Evolutionary conservation across 1,140 invertebrate species (phyloP), one percentile per base, ranked within the genome.

Genomic region (Oryctes rhinoceros): DNA sequence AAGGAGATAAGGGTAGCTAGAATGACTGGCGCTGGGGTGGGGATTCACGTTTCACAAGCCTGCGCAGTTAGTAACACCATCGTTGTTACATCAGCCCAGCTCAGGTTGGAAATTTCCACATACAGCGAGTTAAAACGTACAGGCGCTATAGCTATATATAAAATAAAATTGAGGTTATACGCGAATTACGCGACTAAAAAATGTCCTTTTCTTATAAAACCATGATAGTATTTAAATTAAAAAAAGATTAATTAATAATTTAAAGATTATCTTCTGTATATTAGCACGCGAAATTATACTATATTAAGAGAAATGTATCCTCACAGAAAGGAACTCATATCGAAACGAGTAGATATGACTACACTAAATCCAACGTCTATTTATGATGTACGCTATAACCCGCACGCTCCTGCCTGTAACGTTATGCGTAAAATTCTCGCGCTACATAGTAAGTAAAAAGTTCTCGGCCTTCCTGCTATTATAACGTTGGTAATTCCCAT

Each of bases 1-100:
- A 20, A 18, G 75, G 35, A 76, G 75, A 76, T 76, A 76, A 76
- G 75, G 75, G 75, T 76, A 76, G 75, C 75, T 47, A 35, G 65
- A 71, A 71, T 71, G 20, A 71, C 65, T 71, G 65, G 65, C 24
- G 24, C 24, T 71, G 65, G 65, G 65, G 65, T 71, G 65, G 65
- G 65, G 65, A 71, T 71, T 71, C 65, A 71, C 65, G 65, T 71
- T 71, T 71, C 65, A 71, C 65, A 20, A 71, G 65, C 65, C 35
- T 71, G 65, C 65, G 65, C 65, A 71, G 20, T 71, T 71, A 71
- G 65, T 3, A 37, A 59, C 53, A 35, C 24, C 65, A 37, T 37
- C 65, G 65, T 37, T 37, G 65, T 71, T 71, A 71, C 65, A 71
- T 71, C 65, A 71, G 65, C 65, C 65, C 65, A 15, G 65, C 65